Conservation (phyloP, 2,888 invertebrate genomes). For the Drosophila niveifrons region DNA sequence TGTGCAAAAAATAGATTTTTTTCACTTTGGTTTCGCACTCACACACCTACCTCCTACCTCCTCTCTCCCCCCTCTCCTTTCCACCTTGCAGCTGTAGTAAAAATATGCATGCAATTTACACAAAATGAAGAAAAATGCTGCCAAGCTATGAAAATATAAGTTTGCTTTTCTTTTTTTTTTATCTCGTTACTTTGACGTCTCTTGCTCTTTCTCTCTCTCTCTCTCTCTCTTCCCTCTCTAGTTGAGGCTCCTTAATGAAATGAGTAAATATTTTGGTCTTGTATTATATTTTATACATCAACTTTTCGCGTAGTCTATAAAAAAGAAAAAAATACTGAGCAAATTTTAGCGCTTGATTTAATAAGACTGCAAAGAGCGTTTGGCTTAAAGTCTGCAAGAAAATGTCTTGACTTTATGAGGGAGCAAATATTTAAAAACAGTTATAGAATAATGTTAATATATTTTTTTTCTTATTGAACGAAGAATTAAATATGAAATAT, state of each 20-base stretch:
- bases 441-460: no score
- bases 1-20: constrained; percentile 40
- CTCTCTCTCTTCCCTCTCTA: background rate
- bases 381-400: background rate
- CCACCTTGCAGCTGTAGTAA: constrained; percentile 1
- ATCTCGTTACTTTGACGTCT: background rate
- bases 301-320: background rate
- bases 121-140: constrained; percentile 22
- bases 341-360: background rate
- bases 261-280: constrained; percentile 16
- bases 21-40: constrained; percentile 14
- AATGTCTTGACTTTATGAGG: background rate
- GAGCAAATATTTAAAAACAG: no score
- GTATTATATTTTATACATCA: constrained; percentile 11
- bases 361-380: background rate
- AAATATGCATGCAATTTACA: constrained; percentile 38
- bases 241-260: constrained; percentile 9
- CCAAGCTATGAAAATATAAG: constrained; percentile 7
- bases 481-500: no score
- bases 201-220: background rate
- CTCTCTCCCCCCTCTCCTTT: background rate
- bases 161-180: background rate
- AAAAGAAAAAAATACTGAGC: background rate
- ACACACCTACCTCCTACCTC: background rate
- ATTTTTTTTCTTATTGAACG: no score